Percentiles rank a stretch among this genome's conserved stretches.
Conservation (phyloP, 2,797 vertebrate species). For the Dallia pectoralis region DNA sequence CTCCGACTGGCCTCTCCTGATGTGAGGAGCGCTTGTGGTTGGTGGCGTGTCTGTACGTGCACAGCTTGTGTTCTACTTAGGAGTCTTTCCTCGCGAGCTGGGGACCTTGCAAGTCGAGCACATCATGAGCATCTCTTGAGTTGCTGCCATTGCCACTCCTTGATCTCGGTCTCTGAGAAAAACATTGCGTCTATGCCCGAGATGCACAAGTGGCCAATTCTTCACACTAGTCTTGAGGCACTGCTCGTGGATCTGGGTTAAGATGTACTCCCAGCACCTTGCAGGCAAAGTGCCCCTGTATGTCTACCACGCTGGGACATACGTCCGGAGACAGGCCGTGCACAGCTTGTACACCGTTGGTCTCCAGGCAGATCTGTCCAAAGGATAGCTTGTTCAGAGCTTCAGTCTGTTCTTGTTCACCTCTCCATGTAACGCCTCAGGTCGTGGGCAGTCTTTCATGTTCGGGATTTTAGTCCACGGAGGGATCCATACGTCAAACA, state of each 20-base stretch:
- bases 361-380: slow-evolving; percentile 13
- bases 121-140: background rate
- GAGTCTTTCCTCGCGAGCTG: background rate
- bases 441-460: background rate
- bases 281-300: slow-evolving; percentile 5
- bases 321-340: slow-evolving; percentile 2
- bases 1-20: background rate
- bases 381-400: background rate
- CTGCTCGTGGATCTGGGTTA: background rate
- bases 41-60: background rate
- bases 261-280: slow-evolving; percentile 9
- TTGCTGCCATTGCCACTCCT: background rate
- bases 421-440: background rate
- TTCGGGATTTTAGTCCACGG: slow-evolving; percentile 8
- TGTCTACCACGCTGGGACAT: background rate
- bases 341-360: slow-evolving; percentile 11
- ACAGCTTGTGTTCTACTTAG: background rate
- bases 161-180: background rate
- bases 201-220: background rate
- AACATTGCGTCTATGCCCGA: background rate
- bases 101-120: background rate
- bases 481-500: slow-evolving; percentile 17
- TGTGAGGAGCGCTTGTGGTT: background rate
- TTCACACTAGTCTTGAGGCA: background rate
- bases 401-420: slow-evolving; percentile 1